A percentile compares a stretch with the other conserved stretches of the same genome.
Evolutionary conservation across 1,140 invertebrate species (phyloP).

Genomic region (Pseudoatta argentina): DNA sequence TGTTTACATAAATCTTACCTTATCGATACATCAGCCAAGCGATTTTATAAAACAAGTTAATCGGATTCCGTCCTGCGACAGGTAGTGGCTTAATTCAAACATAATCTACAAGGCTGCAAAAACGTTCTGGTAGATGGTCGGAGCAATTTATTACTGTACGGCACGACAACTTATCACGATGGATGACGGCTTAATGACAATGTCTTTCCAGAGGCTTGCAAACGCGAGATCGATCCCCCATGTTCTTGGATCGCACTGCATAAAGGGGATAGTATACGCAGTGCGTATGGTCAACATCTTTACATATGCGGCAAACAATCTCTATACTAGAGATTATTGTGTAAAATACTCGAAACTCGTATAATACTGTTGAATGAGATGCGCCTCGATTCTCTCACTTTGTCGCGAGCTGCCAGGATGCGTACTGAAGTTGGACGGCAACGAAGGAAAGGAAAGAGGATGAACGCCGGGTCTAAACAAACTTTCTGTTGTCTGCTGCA

Average conservation of each 20-base stretch:
- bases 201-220: constrained; percentile 17
- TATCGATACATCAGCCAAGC: constrained; percentile 44
- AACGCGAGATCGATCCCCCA: constrained; percentile 44
- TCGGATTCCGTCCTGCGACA: constrained; percentile 52
- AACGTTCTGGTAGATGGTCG: constrained; percentile 23
- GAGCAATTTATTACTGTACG: constrained; percentile 68
- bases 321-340: constrained; percentile 74
- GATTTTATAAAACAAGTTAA: constrained; percentile 47
- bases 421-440: background rate
- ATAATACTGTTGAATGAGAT: constrained; percentile 68
- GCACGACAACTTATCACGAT: constrained; percentile 68
- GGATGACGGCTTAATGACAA: constrained; percentile 71
- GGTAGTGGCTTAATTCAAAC: constrained; percentile 64
- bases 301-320: constrained; percentile 21
- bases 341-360: constrained; percentile 78
- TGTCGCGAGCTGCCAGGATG: background rate
- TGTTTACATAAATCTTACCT: constrained; percentile 49
- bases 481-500: constrained; percentile 81
- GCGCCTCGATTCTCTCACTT: constrained; percentile 25
- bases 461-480: constrained; percentile 73
- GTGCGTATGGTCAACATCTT: background rate
- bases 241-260: background rate
- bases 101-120: constrained; percentile 58
- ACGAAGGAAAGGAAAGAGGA: constrained; percentile 57
- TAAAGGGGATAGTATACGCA: constrained; percentile 25